Percentiles rank a stretch among this genome's conserved stretches.
Conservation (phyloP, 2,113 vertebrate species). For the Emydura subglobosa region DNA sequence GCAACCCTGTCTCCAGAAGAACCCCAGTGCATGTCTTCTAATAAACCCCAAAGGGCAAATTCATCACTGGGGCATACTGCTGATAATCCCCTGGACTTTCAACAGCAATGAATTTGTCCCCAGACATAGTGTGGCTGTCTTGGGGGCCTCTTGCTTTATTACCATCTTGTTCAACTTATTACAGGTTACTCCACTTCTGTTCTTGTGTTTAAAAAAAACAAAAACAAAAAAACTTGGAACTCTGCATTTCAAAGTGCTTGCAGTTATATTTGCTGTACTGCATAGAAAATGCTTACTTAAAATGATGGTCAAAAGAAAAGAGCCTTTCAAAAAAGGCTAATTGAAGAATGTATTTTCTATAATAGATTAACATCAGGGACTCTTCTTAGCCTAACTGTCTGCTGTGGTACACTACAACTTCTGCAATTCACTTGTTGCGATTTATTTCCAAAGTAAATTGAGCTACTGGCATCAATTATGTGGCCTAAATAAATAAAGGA, state of each 20-base stretch:
- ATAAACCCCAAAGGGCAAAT: not conserved
- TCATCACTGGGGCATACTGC: not conserved
- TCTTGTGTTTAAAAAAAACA: not conserved
- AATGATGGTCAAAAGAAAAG: not conserved
- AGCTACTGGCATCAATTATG: not conserved
- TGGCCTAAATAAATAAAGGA: not conserved
- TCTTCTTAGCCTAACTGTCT: not conserved
- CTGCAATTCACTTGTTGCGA: not conserved
- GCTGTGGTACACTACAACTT: not conserved
- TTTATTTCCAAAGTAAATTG: not conserved
- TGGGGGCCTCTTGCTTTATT: not conserved
- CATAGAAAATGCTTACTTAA: not conserved
- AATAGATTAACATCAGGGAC: not conserved
- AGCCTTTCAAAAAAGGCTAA: not conserved
- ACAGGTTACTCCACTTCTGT: not conserved
- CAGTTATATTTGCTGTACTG: not conserved
- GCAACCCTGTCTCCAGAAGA: not conserved
- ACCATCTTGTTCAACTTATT: not conserved
- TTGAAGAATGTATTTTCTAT: not conserved
- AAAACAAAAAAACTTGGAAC: not conserved
- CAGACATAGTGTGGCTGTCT: not conserved
- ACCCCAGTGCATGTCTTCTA: not conserved
- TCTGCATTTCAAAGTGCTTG: not conserved
- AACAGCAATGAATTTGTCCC: not conserved
- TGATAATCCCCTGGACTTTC: not conserved